Evolutionary conservation across 2,888 invertebrate species (phyloP).

Genomic region (Lomographa bimaculata): DNA sequence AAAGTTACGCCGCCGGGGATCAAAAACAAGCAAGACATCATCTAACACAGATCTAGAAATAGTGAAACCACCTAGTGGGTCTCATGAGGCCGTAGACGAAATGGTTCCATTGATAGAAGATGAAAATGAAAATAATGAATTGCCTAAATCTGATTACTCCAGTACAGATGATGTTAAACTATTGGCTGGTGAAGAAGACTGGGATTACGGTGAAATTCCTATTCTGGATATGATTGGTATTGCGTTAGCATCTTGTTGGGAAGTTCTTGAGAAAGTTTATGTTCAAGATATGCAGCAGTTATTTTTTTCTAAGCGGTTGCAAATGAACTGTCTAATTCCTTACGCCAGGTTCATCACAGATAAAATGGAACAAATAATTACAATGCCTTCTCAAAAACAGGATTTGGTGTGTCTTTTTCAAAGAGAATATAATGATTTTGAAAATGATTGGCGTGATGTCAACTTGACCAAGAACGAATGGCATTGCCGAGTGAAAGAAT

Average conservation of each 20-base stretch:
- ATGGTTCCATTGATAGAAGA: constrained; percentile 38
- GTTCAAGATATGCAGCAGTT: constrained; percentile 80
- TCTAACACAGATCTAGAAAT: constrained; percentile 46
- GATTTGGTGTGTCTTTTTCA: constrained; percentile 83
- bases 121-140: constrained; percentile 46
- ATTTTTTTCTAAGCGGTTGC: constrained; percentile 82
- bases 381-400: constrained; percentile 83
- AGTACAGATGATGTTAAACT: constrained; percentile 49
- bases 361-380: constrained; percentile 80
- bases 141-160: constrained; percentile 26
- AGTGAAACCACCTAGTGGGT: constrained; percentile 44
- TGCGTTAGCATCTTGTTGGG: constrained; percentile 77
- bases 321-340: constrained; percentile 81
- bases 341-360: constrained; percentile 80
- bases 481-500: constrained; percentile 80
- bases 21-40: constrained; percentile 53
- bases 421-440: constrained; percentile 83
- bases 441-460: constrained; percentile 82
- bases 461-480: constrained; percentile 85
- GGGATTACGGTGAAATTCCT: constrained; percentile 72
- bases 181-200: constrained; percentile 70
- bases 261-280: constrained; percentile 74
- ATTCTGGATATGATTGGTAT: constrained; percentile 58
- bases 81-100: constrained; percentile 40
- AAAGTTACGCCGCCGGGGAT: constrained; percentile 48